These are phyloP conservation scores for Heterocephalus glaber DNA, from an alignment of 2,113 vertebrate species.

Conservation along the genomic window DNA sequence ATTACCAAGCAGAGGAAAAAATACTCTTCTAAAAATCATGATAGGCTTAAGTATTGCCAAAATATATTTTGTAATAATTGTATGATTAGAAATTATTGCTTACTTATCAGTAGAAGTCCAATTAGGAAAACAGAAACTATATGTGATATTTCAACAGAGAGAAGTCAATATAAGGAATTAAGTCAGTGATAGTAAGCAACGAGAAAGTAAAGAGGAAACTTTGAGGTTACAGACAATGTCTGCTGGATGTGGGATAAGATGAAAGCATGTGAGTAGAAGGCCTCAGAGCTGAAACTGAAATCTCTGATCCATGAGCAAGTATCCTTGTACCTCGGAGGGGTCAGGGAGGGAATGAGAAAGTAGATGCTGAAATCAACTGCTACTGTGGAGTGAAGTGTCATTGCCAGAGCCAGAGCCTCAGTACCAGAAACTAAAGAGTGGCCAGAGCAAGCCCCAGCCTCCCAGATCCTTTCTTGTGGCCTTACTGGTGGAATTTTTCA, in stretches of 20 bases:
- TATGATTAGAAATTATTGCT: background rate
- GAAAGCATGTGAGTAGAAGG: background rate
- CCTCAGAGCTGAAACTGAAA: background rate
- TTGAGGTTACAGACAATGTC: background rate
- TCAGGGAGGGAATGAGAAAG: background rate
- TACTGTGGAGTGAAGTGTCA: background rate
- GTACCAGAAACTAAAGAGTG: background rate
- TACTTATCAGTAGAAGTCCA: background rate
- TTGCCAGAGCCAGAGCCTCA: too few species aligned
- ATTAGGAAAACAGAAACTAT: background rate
- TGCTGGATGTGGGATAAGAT: background rate
- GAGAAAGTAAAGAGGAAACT: background rate
- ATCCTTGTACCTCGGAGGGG: rapidly evolving
- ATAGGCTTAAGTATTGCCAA: background rate
- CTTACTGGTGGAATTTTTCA: background rate
- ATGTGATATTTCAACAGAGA: background rate
- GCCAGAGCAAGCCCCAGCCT: background rate
- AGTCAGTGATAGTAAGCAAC: background rate
- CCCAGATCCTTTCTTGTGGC: background rate
- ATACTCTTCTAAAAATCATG: background rate
- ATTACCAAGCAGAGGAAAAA: background rate
- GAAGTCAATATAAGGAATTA: background rate
- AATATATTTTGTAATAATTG: background rate
- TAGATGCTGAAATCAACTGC: background rate
- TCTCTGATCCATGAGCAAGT: rapidly evolving